A percentile compares a stretch with the other conserved stretches of the same genome.
Conservation (phyloP, 2,797 vertebrate species). For the Enteromius afrohamiltoni region DNA sequence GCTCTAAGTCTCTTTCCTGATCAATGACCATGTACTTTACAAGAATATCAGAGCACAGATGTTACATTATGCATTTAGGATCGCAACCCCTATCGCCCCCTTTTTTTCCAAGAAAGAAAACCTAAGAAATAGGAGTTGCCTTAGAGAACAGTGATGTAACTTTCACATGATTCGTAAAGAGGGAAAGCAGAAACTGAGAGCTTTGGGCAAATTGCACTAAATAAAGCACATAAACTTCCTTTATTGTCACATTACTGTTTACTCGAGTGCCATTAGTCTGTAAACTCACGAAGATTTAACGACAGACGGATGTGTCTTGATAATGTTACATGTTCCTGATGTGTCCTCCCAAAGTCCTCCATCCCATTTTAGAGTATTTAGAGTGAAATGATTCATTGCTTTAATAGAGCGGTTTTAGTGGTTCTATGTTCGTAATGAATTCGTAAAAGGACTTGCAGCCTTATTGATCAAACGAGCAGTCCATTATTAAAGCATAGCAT, state of each 20-base stretch:
- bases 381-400: constrained; percentile 18
- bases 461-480: constrained; percentile 34
- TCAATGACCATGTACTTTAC: constrained; percentile 49
- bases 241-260: constrained; percentile 74
- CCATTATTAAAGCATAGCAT: constrained; percentile 11
- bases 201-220: constrained; percentile 65
- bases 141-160: constrained; percentile 67
- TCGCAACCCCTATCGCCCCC: constrained; percentile 50
- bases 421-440: constrained; percentile 1
- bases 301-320: constrained; percentile 58
- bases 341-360: constrained; percentile 36
- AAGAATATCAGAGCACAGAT: constrained; percentile 69
- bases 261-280: constrained; percentile 70
- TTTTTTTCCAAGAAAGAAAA: constrained; percentile 50
- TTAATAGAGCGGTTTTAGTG: constrained; percentile 8
- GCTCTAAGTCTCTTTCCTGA: constrained; percentile 52
- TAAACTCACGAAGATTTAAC: constrained; percentile 68
- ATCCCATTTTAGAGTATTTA: constrained; percentile 32
- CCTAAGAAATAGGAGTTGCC: constrained; percentile 66
- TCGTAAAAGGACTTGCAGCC: constrained; percentile 9
- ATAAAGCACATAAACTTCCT: constrained; percentile 69
- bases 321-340: constrained; percentile 51
- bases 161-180: constrained; percentile 63
- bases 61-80: constrained; percentile 47
- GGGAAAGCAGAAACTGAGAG: constrained; percentile 59